These are phyloP conservation scores for Monopterus albus DNA, from an alignment of 2,113 vertebrate genomes.

Conservation along the genomic window DNA sequence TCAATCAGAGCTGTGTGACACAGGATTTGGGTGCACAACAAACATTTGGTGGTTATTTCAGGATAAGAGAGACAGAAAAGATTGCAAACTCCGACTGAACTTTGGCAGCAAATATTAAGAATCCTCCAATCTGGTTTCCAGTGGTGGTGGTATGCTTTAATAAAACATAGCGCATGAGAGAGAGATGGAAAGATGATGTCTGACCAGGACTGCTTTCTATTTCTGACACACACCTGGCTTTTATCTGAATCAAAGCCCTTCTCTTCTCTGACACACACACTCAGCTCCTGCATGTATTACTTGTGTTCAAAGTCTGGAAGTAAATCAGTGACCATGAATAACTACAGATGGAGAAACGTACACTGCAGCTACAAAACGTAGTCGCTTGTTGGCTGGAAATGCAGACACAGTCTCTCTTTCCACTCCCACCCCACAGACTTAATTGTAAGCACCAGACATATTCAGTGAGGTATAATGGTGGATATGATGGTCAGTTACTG, in stretches of 20 bases:
- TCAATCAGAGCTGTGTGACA: too few relatives aligned
- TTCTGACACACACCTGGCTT: constrained; percentile 64
- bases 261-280: constrained; percentile 29
- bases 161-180: constrained; percentile 48
- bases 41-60: background rate
- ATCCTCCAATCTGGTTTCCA: constrained; percentile 20
- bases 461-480: constrained; percentile 31
- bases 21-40: too few relatives aligned
- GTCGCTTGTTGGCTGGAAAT: background rate
- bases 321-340: background rate
- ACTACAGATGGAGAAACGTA: background rate
- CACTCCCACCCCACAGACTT: background rate
- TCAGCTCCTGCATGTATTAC: background rate
- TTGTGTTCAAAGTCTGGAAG: background rate
- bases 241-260: constrained; percentile 47
- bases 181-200: constrained; percentile 46
- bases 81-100: background rate
- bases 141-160: constrained; percentile 26
- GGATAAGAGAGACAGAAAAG: background rate
- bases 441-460: constrained; percentile 35
- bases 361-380: too few relatives aligned
- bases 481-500: constrained; percentile 54
- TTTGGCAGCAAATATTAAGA: constrained; percentile 18
- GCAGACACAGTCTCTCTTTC: background rate
- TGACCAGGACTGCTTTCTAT: constrained; percentile 54